Conservation (phyloP, 2,113 vertebrate genomes). For the Grammomys dolichurus region DNA sequence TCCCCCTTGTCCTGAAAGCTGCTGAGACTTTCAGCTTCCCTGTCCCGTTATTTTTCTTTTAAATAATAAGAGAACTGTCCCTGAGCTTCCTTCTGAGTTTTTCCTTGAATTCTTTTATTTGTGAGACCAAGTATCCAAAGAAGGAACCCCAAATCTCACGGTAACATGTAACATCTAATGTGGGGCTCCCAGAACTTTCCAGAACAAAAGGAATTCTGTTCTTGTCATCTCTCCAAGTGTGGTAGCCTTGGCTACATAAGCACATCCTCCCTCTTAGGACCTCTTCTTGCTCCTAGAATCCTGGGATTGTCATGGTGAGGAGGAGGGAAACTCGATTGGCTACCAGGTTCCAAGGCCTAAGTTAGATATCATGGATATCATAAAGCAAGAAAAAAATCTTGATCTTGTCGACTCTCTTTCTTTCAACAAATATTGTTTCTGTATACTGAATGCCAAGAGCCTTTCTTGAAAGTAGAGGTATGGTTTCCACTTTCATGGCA, state of each 20-base stretch:
- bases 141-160: background rate
- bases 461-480: constrained; percentile 18
- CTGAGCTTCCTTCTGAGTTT: background rate
- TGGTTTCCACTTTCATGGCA: background rate
- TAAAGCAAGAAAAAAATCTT: background rate
- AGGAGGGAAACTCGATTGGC: rapidly evolving
- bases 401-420: background rate
- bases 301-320: background rate
- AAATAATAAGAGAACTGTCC: background rate
- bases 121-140: background rate
- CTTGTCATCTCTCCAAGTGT: background rate
- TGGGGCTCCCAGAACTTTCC: background rate
- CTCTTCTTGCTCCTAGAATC: background rate
- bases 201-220: background rate
- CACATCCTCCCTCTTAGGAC: background rate
- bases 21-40: background rate
- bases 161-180: background rate
- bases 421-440: background rate
- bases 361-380: background rate
- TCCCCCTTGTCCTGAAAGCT: background rate
- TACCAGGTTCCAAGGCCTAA: background rate
- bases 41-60: no score
- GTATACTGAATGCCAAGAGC: background rate
- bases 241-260: background rate
- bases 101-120: background rate